These are phyloP conservation scores for Prionailurus viverrinus DNA, from an alignment of 2,113 vertebrate species.

Conservation along the genomic window DNA sequence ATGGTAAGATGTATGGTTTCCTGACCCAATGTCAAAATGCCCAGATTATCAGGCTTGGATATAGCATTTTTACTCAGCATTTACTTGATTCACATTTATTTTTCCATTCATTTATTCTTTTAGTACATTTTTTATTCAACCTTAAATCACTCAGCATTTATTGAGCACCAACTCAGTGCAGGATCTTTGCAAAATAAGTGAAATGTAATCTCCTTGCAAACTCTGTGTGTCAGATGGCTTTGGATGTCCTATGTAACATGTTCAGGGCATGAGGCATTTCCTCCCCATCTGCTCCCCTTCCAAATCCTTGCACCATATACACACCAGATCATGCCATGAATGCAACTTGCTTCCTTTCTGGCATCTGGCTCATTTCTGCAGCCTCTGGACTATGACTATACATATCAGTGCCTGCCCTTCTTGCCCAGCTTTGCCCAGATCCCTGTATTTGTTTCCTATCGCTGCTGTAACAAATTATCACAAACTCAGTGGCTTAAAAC, in stretches of 20 bases:
- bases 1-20: background rate
- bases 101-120: background rate
- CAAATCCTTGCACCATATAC: background rate
- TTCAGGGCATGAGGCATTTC: background rate
- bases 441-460: background rate
- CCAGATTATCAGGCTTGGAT: background rate
- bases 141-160: background rate
- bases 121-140: background rate
- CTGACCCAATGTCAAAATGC: background rate
- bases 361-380: background rate
- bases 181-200: background rate
- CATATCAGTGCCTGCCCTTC: background rate
- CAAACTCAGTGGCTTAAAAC: background rate
- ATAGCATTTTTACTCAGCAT: background rate
- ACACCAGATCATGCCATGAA: accelerated
- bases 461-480: background rate
- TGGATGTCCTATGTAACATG: background rate
- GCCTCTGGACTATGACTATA: background rate
- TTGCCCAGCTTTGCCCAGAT: background rate
- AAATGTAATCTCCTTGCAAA: background rate
- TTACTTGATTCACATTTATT: background rate
- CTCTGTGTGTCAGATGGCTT: background rate
- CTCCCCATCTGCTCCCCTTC: background rate
- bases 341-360: background rate
- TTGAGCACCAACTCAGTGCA: background rate